Conservation (phyloP, 2,113 vertebrate genomes). For the Nothobranchius kuhntae region DNA sequence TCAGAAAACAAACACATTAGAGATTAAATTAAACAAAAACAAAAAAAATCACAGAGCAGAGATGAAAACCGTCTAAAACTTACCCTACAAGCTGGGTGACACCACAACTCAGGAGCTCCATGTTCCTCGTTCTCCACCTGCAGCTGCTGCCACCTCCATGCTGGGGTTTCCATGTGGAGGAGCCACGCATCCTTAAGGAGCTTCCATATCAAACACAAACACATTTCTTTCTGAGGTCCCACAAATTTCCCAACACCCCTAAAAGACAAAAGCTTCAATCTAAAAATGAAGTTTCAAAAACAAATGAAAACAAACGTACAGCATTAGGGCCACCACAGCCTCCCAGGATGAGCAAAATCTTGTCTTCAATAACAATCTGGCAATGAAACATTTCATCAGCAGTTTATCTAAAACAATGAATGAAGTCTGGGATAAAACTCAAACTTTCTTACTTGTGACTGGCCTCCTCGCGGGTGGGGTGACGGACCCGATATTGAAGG, state of each 20-base stretch:
- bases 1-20: background rate
- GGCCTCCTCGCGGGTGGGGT: conserved; percentile 93
- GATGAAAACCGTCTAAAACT: conserved; percentile 34
- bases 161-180: conserved; percentile 85
- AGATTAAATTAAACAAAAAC: background rate
- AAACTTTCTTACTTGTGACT: conserved; percentile 87
- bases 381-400: background rate
- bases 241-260: background rate
- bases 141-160: conserved; percentile 94
- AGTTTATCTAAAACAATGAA: conserved; percentile 1
- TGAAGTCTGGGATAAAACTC: background rate
- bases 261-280: background rate
- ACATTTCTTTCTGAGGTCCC: background rate
- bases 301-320: conserved; percentile 77
- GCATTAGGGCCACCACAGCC: conserved; percentile 98
- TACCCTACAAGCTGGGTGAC: conserved; percentile 95
- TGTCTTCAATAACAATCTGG: conserved; percentile 92
- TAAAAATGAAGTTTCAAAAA: background rate
- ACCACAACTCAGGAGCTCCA: conserved; percentile 95
- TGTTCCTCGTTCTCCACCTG: conserved; percentile 97
- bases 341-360: conserved; percentile 93
- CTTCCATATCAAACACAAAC: conserved; percentile 63
- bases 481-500: conserved; percentile 85
- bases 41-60: background rate
- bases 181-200: conserved; percentile 97